Percentiles rank a stretch among this genome's conserved stretches.
Conservation (phyloP, 1,140 invertebrate species). For the Drosophila murphyi region DNA sequence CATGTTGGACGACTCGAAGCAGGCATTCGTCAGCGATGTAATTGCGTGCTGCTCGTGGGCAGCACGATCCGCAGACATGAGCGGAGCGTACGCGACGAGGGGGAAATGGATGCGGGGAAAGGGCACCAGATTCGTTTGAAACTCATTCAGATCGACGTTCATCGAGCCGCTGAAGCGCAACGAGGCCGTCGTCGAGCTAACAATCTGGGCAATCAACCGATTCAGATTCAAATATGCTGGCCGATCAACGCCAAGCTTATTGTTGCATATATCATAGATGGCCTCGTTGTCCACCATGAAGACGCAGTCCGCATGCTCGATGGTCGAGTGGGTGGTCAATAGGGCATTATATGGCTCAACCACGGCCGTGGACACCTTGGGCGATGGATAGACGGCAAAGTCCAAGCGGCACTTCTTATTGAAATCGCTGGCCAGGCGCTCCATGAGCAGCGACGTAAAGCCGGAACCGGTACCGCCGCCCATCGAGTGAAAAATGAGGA, state of each 20-base stretch:
- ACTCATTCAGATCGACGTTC: constrained; percentile 94
- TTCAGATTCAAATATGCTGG: constrained; percentile 92
- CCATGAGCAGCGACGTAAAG: constrained; percentile 89
- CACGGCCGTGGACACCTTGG: constrained; percentile 91
- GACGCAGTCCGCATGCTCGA: constrained; percentile 91
- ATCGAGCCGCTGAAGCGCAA: constrained; percentile 92
- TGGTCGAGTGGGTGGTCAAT: constrained; percentile 90
- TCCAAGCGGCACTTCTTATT: constrained; percentile 89
- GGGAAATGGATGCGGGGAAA: constrained; percentile 92
- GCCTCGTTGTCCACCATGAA: constrained; percentile 95
- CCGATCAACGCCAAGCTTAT: constrained; percentile 89
- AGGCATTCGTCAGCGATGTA: constrained; percentile 90
- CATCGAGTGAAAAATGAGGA: constrained; percentile 92
- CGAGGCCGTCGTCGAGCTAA: constrained; percentile 91
- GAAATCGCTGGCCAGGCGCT: constrained; percentile 87
- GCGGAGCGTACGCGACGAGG: constrained; percentile 91
- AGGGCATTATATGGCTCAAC: constrained; percentile 95
- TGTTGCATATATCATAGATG: constrained; percentile 92
- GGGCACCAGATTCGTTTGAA: constrained; percentile 90
- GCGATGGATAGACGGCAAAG: constrained; percentile 91
- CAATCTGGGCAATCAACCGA: constrained; percentile 89
- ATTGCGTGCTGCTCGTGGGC: constrained; percentile 90
- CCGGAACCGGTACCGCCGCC: constrained; percentile 92
- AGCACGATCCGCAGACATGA: constrained; percentile 89
- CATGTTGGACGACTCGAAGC: constrained; percentile 92